Percentiles rank a stretch among this genome's conserved stretches.
These are phyloP conservation scores for Neoscelio sp. DNA, from an alignment of 2,888 invertebrate species.

Conservation along the genomic window DNA sequence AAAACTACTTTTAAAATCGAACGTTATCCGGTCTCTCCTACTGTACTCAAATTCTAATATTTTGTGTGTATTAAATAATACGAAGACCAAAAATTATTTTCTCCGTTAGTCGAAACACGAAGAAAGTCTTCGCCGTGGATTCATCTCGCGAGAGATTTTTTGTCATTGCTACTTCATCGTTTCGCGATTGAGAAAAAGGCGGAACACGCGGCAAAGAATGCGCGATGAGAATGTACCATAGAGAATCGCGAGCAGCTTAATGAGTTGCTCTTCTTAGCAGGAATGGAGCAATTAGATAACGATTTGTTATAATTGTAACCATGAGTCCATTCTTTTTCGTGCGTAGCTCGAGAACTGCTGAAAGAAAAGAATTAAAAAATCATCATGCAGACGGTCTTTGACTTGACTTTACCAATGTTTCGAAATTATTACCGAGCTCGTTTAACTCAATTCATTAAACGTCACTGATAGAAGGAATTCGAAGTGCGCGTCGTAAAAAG, in stretches of 20 bases:
- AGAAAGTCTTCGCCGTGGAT: slow-evolving; percentile 41
- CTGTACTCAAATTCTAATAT: no score
- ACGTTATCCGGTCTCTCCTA: no score
- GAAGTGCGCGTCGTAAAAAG: slow-evolving; percentile 6
- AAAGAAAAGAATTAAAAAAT: slow-evolving; percentile 24
- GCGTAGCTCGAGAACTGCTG: background rate
- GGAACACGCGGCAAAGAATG: slow-evolving; percentile 66
- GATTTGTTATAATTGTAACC: slow-evolving; percentile 76
- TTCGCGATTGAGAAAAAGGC: slow-evolving; percentile 54
- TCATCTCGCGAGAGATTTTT: slow-evolving; percentile 40
- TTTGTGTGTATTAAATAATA: no score
- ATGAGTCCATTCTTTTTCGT: slow-evolving; percentile 47
- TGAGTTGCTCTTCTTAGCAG: slow-evolving; percentile 66
- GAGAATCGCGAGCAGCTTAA: slow-evolving; percentile 64
- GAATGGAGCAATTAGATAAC: slow-evolving; percentile 76
- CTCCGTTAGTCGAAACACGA: slow-evolving; percentile 22
- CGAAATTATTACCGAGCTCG: slow-evolving; percentile 7
- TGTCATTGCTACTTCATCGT: slow-evolving; percentile 42
- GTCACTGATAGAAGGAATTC: slow-evolving; percentile 8
- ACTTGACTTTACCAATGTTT: slow-evolving; percentile 38
- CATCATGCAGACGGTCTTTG: slow-evolving; percentile 3
- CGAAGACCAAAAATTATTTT: no score
- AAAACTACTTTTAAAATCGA: no score
- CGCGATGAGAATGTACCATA: slow-evolving; percentile 52
- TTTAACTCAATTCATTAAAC: slow-evolving; percentile 21